phyloP scores from a whole-genome alignment of 1,140 invertebrate genomes.

The Temnothorax curvispinosus region DNA sequence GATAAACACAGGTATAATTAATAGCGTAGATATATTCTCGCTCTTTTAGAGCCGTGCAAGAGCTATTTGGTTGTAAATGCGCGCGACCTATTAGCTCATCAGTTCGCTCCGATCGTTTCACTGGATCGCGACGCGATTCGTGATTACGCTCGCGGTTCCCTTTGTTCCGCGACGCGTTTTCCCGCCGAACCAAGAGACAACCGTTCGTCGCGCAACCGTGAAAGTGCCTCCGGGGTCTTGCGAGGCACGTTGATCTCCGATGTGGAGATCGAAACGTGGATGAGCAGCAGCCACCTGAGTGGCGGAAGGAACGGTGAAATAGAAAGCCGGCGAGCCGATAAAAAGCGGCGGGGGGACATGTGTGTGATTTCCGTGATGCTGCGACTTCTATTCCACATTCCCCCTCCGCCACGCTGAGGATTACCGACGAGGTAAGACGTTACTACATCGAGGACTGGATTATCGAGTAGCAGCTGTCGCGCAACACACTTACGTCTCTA shows the following conservation, averaged over 20 bases:
- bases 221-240: slow-evolving; percentile 59
- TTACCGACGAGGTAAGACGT: background rate
- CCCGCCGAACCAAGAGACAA: slow-evolving; percentile 5
- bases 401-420: background rate
- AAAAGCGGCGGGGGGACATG: slow-evolving; percentile 41
- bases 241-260: slow-evolving; percentile 27
- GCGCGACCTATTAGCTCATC: slow-evolving; percentile 11
- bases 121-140: background rate
- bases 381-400: background rate
- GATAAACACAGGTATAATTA: slow-evolving; percentile 2
- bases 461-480: background rate
- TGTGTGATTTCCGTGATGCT: slow-evolving; percentile 61
- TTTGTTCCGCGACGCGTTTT: slow-evolving; percentile 30
- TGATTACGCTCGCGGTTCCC: background rate
- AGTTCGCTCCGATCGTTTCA: slow-evolving; percentile 8
- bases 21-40: background rate
- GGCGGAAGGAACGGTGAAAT: slow-evolving; percentile 68
- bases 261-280: slow-evolving; percentile 45
- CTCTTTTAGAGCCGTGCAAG: background rate
- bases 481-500: slow-evolving; percentile 75
- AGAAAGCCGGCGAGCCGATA: slow-evolving; percentile 62
- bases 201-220: slow-evolving; percentile 21
- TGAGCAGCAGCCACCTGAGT: slow-evolving; percentile 40
- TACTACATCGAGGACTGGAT: background rate
- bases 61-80: background rate